Conservation (phyloP, 2,797 vertebrate species). For the Pseudotriccus pelzelni region DNA sequence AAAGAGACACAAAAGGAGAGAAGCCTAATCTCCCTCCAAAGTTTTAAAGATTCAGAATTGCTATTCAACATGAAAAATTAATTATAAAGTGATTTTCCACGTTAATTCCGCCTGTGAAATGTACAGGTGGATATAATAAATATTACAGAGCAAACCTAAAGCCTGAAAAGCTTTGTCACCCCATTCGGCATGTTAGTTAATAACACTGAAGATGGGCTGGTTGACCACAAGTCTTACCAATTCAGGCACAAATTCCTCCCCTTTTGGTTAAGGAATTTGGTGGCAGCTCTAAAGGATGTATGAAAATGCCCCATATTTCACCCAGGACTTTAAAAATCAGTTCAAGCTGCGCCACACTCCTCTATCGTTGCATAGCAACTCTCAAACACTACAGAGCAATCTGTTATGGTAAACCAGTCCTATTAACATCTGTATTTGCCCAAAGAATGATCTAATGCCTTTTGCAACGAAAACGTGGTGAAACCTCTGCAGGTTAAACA, state of each 20-base stretch:
- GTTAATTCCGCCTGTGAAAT: not conserved
- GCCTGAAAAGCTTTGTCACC: not conserved
- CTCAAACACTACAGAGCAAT: conserved; percentile 72
- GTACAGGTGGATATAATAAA: not conserved
- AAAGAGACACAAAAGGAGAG: not conserved
- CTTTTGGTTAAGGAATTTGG: not conserved
- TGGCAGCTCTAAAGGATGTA: not conserved
- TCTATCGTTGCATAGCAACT: conserved; percentile 75
- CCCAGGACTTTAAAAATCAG: conserved; percentile 43
- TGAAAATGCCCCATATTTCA: conserved; percentile 1
- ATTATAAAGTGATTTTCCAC: conserved; percentile 25
- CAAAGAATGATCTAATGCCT: conserved; percentile 66
- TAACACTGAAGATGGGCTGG: not conserved
- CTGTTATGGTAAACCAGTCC: conserved; percentile 70
- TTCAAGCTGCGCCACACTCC: conserved; percentile 5
- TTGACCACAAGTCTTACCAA: conserved; percentile 6
- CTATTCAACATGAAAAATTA: conserved; percentile 30
- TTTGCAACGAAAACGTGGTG: conserved; percentile 50
- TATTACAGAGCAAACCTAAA: not conserved
- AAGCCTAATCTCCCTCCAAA: conserved; percentile 1
- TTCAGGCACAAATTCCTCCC: conserved; percentile 27
- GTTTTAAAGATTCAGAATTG: conserved; percentile 23
- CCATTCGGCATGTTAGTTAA: not conserved
- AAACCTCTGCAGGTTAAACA: conserved; percentile 32
- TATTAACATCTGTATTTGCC: conserved; percentile 77